Evolutionary conservation across 2,113 vertebrate genomes (phyloP), one percentile per base, ranked within the genome.

Genomic region (Cinclus cinclus): DNA sequence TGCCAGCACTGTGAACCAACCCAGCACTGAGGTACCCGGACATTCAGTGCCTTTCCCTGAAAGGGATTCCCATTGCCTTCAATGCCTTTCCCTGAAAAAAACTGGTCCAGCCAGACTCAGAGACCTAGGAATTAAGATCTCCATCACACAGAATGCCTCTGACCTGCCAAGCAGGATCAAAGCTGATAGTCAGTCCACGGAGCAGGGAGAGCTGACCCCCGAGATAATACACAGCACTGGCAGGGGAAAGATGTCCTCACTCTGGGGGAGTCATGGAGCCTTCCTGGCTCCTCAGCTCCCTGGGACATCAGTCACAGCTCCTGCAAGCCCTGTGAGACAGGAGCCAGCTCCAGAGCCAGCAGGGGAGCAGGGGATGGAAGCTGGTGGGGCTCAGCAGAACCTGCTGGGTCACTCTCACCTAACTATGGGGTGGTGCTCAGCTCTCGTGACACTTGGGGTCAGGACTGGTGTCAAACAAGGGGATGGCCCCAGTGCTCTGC

Each of bases 1-100:
- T 20, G 17, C 14, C 0, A 0, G 44, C 0, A 50, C 46, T 74
- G 15, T 7, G 33, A 9, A 31, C 1, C 7, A 9, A 31, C 1
- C 7, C 75, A 59, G 58, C 22, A 33, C 24, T 33, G 27, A 28
- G 46, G 19, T 4, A 65, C 4, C 25, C 10, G 42, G 3, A 6
- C 18, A 12, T 27, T 42, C 63, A 9, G 2, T 1, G 2, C 17
- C 19, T 4, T 44, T 63, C 67, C n/a, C 28, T 62, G 55, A 25
- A 60, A 50, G 47, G 47, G 47, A 49, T 49, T 25, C 47, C 47
- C 24, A 25, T 15, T 2, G 25, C 13, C 24, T 50, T 25, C 49
- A 50, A 14, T 10, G 50, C 50, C 27, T 30, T 28, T 17, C 50
- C 50, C 9, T 28, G 50, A 52, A 30, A 52, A 85, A 76, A 30